Base-by-base conservation (phyloP, 2,888 invertebrate genomes). In the Crematogaster levior region DNA sequence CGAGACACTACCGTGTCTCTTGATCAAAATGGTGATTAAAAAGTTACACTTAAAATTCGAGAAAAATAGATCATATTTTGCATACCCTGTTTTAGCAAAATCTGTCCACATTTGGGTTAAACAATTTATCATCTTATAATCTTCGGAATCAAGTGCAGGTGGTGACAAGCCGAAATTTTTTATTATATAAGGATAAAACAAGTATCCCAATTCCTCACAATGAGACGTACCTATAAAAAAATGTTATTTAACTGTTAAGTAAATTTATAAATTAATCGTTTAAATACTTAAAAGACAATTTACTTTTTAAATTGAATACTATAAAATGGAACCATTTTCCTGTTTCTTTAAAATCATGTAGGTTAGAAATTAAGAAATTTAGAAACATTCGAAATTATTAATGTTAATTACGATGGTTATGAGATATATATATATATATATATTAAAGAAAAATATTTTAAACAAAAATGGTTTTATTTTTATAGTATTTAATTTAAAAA, bases 71-170 rank as follows among this genome's bases (percentile, higher is more conserved):
- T 53, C 24, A 53, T 51, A 51, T 34, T 27, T 30, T 3, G 24
- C 3, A 1, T 88, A 93, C 94, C 94, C 94, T 9, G 92, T 93
- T 85, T 91, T 94, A 0, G 94, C 94, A 53, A 94, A 94, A 79
- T 94, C 89, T 0, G 93, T 94, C 94, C 94, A 94, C 91, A 94
- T 89, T 87, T 92, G 88, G 0, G 91, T 91, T 53, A 94, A 83
- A 24, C 85, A 86, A 53, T 93, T 88, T 61, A 91, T 90, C 6
- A 93, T 48, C 56, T 75, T 85, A 27, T 90, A 86, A 1, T 86
- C 86, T 3, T 70, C 82, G 0, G 86, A 79, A 24, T 82, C 90
- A 12, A 84, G 66, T 6, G 66, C 21, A 0, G 84, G 61, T 4
- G 85, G 37, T 74, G 86, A 72, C 1, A 89, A 1, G 9, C 84